A percentile compares a stretch with the other conserved stretches of the same genome.
Conservation (phyloP, 2,797 vertebrate genomes). For the Toxotes lorentzi region DNA sequence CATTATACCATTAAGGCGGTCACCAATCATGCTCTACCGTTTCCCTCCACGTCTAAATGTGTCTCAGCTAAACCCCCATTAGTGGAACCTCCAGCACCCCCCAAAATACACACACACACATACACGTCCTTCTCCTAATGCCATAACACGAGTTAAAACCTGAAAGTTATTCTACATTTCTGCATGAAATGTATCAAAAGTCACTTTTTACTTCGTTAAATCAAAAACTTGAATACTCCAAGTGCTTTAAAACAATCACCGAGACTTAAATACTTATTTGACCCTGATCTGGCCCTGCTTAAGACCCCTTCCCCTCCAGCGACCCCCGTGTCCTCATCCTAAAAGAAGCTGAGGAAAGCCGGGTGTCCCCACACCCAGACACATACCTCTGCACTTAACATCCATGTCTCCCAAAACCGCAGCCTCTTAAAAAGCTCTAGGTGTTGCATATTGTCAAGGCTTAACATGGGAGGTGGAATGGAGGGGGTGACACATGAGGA, state of each 20-base stretch:
- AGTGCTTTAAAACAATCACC: conserved; percentile 19
- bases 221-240: neutral
- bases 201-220: conserved; percentile 6
- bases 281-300: conserved; percentile 24
- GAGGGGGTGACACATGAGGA: neutral
- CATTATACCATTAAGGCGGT: conserved; percentile 59
- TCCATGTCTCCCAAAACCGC: conserved; percentile 27
- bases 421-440: conserved; percentile 49
- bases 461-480: conserved; percentile 25
- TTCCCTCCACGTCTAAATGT: conserved; percentile 58
- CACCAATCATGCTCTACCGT: conserved; percentile 58
- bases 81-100: conserved; percentile 6
- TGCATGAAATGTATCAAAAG: conserved; percentile 1
- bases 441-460: conserved; percentile 51
- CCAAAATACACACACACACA: conserved; percentile 9
- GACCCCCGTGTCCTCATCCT: conserved; percentile 12
- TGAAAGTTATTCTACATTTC: neutral
- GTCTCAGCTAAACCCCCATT: conserved; percentile 52
- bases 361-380: conserved; percentile 20
- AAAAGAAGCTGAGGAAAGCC: conserved; percentile 11
- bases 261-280: conserved; percentile 3
- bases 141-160: neutral
- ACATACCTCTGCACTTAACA: conserved; percentile 32
- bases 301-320: conserved; percentile 6
- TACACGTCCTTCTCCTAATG: neutral